Percentiles rank a stretch among this genome's conserved stretches.
Conservation (phyloP, 2,888 invertebrate genomes). For the Drosophila nigritarsus region DNA sequence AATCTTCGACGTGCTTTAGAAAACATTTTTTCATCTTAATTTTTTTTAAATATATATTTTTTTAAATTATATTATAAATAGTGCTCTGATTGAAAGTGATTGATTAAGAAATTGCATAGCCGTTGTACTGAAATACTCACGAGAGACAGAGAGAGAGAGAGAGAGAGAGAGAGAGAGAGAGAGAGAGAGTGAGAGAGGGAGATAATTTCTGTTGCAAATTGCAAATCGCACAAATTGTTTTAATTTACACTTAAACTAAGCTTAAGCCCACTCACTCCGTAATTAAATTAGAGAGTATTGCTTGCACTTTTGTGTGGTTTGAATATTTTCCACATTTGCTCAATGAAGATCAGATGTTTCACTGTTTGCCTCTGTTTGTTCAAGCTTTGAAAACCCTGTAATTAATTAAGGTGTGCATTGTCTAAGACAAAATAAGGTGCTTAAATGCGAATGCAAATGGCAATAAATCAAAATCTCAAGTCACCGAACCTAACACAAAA, state of each 20-base stretch:
- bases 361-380: background rate
- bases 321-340: background rate
- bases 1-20: background rate
- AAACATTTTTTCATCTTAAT: too few relatives aligned
- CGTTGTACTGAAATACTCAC: background rate
- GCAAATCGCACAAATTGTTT: background rate
- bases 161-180: background rate
- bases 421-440: background rate
- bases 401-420: background rate
- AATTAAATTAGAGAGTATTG: background rate
- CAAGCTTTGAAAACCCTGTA: background rate
- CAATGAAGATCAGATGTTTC: background rate
- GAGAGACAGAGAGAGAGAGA: background rate
- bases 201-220: background rate
- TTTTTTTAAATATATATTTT: too few relatives aligned
- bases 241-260: background rate
- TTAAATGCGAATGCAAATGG: background rate
- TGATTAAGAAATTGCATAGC: background rate
- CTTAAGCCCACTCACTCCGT: background rate
- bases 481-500: background rate
- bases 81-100: background rate
- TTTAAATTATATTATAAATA: too few relatives aligned
- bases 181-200: background rate
- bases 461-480: background rate
- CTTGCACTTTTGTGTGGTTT: background rate